A percentile compares a stretch with the other conserved stretches of the same genome.
Conservation (phyloP, 2,113 vertebrate species). For the Malurus alboscapulatus region DNA sequence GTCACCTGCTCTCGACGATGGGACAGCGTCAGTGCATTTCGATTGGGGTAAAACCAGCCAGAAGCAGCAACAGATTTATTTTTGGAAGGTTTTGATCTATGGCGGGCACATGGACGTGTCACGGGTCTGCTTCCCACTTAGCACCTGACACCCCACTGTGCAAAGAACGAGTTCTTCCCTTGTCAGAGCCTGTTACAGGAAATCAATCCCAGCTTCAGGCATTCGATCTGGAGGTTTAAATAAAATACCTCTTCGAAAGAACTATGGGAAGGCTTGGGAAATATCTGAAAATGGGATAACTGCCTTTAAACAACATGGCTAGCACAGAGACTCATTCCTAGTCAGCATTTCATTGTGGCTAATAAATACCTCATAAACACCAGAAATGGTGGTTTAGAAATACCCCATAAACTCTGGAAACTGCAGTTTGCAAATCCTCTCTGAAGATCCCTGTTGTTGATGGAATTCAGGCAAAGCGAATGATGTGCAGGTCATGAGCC, state of each 20-base stretch:
- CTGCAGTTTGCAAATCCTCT: neutral
- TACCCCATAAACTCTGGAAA: neutral
- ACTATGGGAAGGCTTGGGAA: neutral
- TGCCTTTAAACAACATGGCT: neutral
- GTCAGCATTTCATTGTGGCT: neutral
- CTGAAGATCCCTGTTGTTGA: neutral
- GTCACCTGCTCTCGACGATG: neutral
- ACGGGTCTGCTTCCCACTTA: neutral
- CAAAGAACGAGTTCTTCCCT: neutral
- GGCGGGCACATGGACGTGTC: neutral
- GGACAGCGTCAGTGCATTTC: neutral
- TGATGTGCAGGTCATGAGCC: neutral
- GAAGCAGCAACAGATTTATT: neutral
- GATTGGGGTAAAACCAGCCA: neutral
- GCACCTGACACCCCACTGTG: neutral
- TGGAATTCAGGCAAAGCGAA: neutral
- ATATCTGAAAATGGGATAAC: neutral
- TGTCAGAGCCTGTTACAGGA: neutral
- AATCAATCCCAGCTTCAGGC: neutral
- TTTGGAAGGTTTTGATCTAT: neutral
- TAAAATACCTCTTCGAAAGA: neutral
- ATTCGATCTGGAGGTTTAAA: neutral
- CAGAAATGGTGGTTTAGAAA: neutral
- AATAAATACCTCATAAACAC: neutral
- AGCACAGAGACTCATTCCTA: neutral